A percentile compares a stretch with the other conserved stretches of the same genome.
Conservation (phyloP, 2,888 invertebrate species). For the Lissonota sp. region DNA sequence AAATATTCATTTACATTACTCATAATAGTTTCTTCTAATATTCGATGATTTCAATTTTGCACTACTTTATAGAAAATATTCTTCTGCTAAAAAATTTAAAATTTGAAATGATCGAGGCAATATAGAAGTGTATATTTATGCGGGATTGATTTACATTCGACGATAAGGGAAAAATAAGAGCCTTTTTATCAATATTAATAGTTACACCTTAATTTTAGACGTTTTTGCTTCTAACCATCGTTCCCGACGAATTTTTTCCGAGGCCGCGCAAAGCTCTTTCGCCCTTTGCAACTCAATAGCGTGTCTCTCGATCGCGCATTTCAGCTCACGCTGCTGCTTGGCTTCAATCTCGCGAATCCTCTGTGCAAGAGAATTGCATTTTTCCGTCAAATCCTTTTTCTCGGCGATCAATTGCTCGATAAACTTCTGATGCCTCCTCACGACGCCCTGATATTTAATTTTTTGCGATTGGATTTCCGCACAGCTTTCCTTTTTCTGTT, state of each 20-base stretch:
- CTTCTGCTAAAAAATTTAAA: background rate
- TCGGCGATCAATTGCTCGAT: slow-evolving; percentile 92
- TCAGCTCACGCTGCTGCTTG: slow-evolving; percentile 87
- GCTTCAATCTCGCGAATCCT: slow-evolving; percentile 88
- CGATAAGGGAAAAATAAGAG: background rate
- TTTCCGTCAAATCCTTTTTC: slow-evolving; percentile 91
- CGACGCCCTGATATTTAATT: slow-evolving; percentile 89
- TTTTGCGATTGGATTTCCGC: slow-evolving; percentile 86
- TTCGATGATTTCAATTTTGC: background rate
- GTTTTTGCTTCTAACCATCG: slow-evolving; percentile 94
- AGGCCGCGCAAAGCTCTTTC: slow-evolving; percentile 91
- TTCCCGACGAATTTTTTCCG: slow-evolving; percentile 90
- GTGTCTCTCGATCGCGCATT: slow-evolving; percentile 90
- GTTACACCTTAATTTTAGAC: slow-evolving; percentile 91
- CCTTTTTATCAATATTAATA: slow-evolving; percentile 14
- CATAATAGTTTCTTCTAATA: background rate
- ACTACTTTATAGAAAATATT: background rate
- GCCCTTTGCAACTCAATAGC: slow-evolving; percentile 90
- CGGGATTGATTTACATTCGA: too few relatives aligned
- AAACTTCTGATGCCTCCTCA: slow-evolving; percentile 92
- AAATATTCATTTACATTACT: background rate
- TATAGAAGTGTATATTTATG: too few relatives aligned
- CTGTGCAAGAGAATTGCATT: slow-evolving; percentile 89
- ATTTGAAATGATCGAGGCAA: too few relatives aligned
- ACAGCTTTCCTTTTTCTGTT: slow-evolving; percentile 82